Percentiles rank a stretch among this genome's conserved stretches.
Evolutionary conservation across 1,140 invertebrate genomes (phyloP).

Genomic region (Hyles euphorbiae): DNA sequence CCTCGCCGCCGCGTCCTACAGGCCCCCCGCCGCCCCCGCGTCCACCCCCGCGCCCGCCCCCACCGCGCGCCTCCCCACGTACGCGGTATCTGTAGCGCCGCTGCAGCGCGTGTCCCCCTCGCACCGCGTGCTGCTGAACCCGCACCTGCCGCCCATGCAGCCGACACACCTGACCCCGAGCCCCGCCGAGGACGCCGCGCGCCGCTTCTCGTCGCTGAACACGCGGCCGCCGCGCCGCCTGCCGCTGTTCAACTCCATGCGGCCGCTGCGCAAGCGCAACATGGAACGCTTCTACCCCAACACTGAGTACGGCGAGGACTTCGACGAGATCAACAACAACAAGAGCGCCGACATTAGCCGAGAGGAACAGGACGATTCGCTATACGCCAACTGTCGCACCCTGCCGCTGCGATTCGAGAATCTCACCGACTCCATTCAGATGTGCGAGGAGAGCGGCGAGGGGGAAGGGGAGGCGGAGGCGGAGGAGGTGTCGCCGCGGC

Average conservation of each 20-base stretch:
- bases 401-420: slow-evolving; percentile 66
- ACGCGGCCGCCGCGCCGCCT: slow-evolving; percentile 50
- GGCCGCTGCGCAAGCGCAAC: slow-evolving; percentile 64
- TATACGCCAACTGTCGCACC: slow-evolving; percentile 63
- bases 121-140: slow-evolving; percentile 61
- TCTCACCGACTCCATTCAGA: slow-evolving; percentile 71
- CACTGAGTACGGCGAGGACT: slow-evolving; percentile 67
- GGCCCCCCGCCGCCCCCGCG: slow-evolving; percentile 49
- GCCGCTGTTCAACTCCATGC: slow-evolving; percentile 68
- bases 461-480: no score
- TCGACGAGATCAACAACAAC: slow-evolving; percentile 68
- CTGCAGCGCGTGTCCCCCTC: slow-evolving; percentile 65
- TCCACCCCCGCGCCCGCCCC: slow-evolving; percentile 31
- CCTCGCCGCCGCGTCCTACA: slow-evolving; percentile 65
- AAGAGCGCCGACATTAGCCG: slow-evolving; percentile 34
- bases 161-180: slow-evolving; percentile 57
- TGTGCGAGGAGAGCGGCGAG: slow-evolving; percentile 52
- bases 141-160: slow-evolving; percentile 61
- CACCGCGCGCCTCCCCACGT: slow-evolving; percentile 37
- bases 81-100: slow-evolving; percentile 54
- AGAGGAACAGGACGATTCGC: slow-evolving; percentile 34
- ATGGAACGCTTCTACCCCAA: slow-evolving; percentile 72
- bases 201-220: slow-evolving; percentile 62
- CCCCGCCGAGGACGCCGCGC: slow-evolving; percentile 56
- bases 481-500: slow-evolving; percentile 14